These are phyloP conservation scores for Drosophila novamexicana DNA, from an alignment of 1,140 invertebrate species.

Conservation along the genomic window DNA sequence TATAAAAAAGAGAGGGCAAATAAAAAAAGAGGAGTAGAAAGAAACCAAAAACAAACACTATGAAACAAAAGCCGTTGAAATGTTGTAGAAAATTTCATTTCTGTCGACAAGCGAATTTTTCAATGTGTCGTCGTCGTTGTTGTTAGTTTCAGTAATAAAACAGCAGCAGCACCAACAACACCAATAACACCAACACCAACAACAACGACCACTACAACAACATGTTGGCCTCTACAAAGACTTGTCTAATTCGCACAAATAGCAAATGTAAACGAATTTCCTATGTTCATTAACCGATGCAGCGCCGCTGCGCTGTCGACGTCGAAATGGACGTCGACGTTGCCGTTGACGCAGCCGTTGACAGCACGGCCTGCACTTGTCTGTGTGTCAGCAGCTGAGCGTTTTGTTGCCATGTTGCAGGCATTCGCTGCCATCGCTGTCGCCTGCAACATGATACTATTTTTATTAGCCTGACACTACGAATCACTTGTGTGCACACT, in stretches of 20 bases:
- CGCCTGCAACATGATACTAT: conserved; percentile 69
- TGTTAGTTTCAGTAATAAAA: conserved; percentile 57
- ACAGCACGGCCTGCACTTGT: conserved; percentile 46
- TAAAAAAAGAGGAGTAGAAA: conserved; percentile 9
- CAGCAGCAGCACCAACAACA: conserved; percentile 15
- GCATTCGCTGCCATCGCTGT: conserved; percentile 27
- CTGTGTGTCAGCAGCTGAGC: conserved; percentile 34
- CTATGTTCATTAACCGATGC: conserved; percentile 66
- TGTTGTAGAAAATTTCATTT: conserved; percentile 50
- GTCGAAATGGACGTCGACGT: neutral
- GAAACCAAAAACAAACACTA: conserved; percentile 35
- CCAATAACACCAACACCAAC: conserved; percentile 1
- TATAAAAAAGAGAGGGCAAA: conserved; percentile 19
- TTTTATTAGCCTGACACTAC: conserved; percentile 65
- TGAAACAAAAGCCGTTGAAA: conserved; percentile 52
- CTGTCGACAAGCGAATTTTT: conserved; percentile 64
- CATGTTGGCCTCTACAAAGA: conserved; percentile 39
- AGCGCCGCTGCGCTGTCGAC: conserved; percentile 6
- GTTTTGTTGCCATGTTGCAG: conserved; percentile 34
- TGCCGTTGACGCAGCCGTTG: conserved; percentile 8
- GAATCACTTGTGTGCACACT: conserved; percentile 22
- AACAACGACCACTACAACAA: conserved; percentile 8
- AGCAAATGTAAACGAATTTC: conserved; percentile 79
- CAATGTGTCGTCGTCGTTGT: conserved; percentile 41
- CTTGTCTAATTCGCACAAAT: conserved; percentile 76